Evolutionary conservation across 53 echinoderm and acorn worm species (phyloP).

Genomic region (Luidia sarsii): DNA sequence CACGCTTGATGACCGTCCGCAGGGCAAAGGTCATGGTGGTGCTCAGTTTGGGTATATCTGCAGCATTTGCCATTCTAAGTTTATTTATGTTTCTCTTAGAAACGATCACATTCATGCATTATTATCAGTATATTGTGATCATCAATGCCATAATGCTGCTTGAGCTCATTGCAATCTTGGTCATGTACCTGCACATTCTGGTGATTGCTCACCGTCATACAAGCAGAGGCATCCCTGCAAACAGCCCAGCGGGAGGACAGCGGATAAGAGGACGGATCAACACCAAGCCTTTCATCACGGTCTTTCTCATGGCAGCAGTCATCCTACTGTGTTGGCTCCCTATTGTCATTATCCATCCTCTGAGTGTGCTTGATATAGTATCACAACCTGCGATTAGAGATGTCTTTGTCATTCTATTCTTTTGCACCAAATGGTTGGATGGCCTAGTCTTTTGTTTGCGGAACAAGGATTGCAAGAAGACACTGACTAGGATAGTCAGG

Average conservation of each 20-base stretch:
- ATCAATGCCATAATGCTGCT: too few species aligned
- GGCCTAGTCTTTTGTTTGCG: conserved; percentile 16
- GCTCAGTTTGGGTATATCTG: background rate
- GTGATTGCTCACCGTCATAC: background rate
- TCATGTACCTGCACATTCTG: conserved; percentile 26
- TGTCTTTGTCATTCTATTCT: background rate
- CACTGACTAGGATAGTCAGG: background rate
- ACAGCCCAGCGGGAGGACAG: background rate
- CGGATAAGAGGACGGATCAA: background rate
- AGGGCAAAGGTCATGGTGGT: background rate
- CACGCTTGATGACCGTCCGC: background rate
- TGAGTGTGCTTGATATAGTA: too few species aligned
- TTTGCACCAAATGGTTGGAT: background rate
- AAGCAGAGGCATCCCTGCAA: background rate
- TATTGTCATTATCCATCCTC: too few species aligned
- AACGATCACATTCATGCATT: background rate
- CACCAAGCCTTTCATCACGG: conserved; percentile 8
- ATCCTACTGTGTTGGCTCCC: background rate
- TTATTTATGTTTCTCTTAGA: too few species aligned
- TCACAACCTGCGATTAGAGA: too few species aligned
- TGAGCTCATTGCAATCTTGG: background rate
- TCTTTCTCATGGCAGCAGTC: background rate
- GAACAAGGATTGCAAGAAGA: background rate
- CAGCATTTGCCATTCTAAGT: background rate
- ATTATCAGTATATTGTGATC: background rate